phyloP scores from a whole-genome alignment of 2,113 vertebrate species.

The Mionectes macconnelli region DNA sequence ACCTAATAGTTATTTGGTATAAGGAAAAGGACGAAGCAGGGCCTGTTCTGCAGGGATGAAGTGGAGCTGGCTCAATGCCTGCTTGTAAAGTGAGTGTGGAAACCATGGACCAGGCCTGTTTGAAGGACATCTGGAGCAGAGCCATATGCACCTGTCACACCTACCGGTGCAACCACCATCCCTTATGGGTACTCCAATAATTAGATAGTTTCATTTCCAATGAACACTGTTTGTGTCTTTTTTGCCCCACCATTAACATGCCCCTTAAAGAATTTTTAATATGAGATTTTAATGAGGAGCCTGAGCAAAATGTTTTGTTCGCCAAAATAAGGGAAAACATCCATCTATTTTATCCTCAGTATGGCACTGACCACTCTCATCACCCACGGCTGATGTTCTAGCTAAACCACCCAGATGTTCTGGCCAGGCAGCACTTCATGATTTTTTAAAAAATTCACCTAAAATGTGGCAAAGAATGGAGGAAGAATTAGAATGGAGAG shows the following conservation, averaged over 20 bases:
- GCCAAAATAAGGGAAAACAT: not conserved
- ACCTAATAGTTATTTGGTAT: fast-evolving
- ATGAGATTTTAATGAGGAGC: not conserved
- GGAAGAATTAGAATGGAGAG: not conserved
- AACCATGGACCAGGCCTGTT: not conserved
- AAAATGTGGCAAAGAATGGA: not conserved
- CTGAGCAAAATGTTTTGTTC: not conserved
- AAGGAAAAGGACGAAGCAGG: not conserved
- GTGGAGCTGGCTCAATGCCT: not conserved
- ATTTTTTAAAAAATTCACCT: not conserved
- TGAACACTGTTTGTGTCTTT: not conserved
- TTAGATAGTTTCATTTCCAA: not conserved
- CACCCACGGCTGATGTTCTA: not conserved
- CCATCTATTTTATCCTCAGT: not conserved
- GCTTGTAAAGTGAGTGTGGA: not conserved
- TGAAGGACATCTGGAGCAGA: not conserved
- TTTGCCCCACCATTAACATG: not conserved
- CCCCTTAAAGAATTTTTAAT: not conserved
- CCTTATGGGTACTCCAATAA: fast-evolving
- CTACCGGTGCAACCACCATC: not conserved
- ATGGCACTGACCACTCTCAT: not conserved
- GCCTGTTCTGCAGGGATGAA: not conserved
- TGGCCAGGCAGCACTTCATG: not conserved
- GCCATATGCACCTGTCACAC: not conserved
- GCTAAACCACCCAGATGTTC: not conserved